Evolutionary conservation across 2,113 vertebrate species (phyloP).

Genomic region (Microtus ochrogaster): DNA sequence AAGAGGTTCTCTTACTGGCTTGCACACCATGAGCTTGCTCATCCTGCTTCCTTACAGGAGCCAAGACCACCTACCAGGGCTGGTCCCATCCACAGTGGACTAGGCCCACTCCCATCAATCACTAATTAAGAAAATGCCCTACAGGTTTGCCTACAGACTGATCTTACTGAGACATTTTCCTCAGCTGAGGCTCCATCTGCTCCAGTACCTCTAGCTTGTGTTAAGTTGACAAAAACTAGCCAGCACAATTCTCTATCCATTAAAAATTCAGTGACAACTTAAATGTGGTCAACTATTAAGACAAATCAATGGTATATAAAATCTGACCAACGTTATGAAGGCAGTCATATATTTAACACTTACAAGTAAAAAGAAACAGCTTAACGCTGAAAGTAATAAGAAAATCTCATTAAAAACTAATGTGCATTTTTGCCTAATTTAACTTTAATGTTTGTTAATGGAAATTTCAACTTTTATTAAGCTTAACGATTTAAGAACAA

Average conservation of each 20-base stretch:
- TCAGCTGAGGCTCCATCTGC: not conserved
- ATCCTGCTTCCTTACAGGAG: not conserved
- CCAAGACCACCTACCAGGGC: not conserved
- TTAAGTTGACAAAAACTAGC: no score
- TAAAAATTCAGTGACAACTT: not conserved
- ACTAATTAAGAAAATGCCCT: not conserved
- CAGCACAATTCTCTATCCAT: not conserved
- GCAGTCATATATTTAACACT: not conserved
- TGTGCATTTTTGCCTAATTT: not conserved
- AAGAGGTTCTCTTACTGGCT: not conserved
- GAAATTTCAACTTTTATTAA: conserved; percentile 16
- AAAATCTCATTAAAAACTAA: not conserved
- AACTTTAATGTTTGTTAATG: conserved; percentile 16
- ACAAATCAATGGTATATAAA: not conserved
- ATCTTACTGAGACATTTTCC: not conserved
- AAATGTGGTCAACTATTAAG: not conserved
- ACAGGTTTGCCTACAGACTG: not conserved
- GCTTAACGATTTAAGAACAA: not conserved
- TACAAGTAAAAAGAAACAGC: not conserved
- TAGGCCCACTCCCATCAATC: not conserved
- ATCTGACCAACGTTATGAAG: not conserved
- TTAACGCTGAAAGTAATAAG: not conserved
- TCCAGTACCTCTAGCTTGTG: not conserved
- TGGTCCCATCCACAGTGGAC: not conserved
- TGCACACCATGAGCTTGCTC: not conserved